phyloP scores from a whole-genome alignment of 2,888 invertebrate species.

The Crossocerus cetratus region DNA sequence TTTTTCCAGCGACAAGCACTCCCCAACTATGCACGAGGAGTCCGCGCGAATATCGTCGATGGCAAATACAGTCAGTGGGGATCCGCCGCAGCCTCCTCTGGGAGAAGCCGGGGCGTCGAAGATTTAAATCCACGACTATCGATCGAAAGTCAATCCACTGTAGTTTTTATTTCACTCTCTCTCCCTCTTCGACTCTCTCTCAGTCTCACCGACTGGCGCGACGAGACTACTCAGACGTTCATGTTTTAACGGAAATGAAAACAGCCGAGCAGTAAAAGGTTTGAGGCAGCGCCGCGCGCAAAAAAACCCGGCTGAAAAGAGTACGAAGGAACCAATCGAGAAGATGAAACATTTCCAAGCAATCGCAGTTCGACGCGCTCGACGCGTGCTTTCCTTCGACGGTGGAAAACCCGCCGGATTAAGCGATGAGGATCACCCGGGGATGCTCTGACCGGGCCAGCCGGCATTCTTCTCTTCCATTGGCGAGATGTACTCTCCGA shows the following conservation, averaged over 20 bases:
- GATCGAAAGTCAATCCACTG: not conserved
- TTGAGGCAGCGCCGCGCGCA: not conserved
- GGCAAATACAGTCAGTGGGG: too few species aligned
- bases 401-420: not conserved
- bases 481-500: not conserved
- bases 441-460: not conserved
- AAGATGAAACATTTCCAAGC: conserved; percentile 10
- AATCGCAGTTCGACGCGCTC: not conserved
- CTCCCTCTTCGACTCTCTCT: not conserved
- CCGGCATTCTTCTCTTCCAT: not conserved
- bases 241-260: conserved; percentile 7
- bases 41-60: too few species aligned
- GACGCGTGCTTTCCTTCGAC: not conserved
- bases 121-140: not conserved
- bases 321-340: not conserved
- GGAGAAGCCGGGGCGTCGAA: too few species aligned
- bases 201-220: not conserved
- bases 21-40: too few species aligned
- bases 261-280: not conserved
- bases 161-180: not conserved
- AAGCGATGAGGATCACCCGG: not conserved
- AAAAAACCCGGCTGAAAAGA: not conserved
- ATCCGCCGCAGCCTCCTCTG: too few species aligned
- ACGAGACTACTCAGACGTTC: not conserved
- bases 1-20: too few species aligned